These are phyloP conservation scores for Cheiracanthium punctorium DNA, from an alignment of 2,888 invertebrate species.

Conservation along the genomic window DNA sequence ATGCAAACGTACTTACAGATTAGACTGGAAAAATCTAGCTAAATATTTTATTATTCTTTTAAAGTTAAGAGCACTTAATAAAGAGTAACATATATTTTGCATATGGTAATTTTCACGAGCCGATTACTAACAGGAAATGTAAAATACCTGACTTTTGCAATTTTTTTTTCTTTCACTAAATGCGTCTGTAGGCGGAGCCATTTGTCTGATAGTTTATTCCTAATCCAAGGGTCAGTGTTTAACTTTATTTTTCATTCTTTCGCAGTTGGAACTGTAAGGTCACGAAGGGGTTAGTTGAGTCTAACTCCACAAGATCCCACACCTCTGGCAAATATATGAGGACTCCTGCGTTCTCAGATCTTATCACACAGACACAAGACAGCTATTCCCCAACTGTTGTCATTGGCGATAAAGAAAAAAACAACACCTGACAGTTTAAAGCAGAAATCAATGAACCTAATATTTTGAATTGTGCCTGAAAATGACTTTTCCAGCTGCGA, in stretches of 20 bases:
- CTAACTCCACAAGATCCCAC: neutral
- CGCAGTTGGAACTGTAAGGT: neutral
- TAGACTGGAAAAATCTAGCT: too few species aligned
- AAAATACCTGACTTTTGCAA: too few species aligned
- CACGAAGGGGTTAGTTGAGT: neutral
- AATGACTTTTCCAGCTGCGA: too few species aligned
- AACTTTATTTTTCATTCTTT: neutral
- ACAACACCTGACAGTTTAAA: neutral
- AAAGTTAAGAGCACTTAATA: too few species aligned
- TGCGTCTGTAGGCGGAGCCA: neutral
- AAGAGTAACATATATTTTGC: too few species aligned
- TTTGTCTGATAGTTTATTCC: neutral
- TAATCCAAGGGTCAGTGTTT: neutral
- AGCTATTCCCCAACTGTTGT: neutral
- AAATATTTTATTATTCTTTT: too few species aligned
- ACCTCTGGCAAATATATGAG: neutral
- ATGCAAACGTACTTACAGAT: too few species aligned
- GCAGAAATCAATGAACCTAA: neutral
- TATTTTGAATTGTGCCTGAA: neutral
- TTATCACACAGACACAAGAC: neutral
- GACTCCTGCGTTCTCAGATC: neutral
- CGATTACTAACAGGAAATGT: too few species aligned
- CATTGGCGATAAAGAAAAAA: neutral
- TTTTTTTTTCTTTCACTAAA: too few species aligned
- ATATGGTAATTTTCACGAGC: too few species aligned